Percentiles rank a stretch among this genome's conserved stretches.
phyloP scores from a whole-genome alignment of 1,140 invertebrate species.

The Drosophila serrata region DNA sequence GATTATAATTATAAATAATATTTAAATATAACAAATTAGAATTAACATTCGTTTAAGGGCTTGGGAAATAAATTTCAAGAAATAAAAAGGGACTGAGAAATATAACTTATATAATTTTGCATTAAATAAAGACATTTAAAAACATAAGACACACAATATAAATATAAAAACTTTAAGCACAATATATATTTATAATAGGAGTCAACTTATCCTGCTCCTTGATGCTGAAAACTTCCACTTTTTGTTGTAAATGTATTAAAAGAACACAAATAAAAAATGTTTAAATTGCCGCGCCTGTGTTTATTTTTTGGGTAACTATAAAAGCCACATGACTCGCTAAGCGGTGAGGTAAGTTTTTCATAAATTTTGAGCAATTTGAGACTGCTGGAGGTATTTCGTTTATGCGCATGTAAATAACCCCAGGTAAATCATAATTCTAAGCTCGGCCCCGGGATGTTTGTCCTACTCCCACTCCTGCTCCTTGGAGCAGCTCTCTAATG shows the following conservation, averaged over 20 bases:
- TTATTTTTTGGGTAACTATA: conserved; percentile 56
- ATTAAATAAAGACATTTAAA: not conserved
- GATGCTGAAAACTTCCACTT: conserved; percentile 72
- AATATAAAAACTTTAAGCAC: not conserved
- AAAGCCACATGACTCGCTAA: conserved; percentile 69
- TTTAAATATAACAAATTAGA: not conserved
- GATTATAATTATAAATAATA: not conserved
- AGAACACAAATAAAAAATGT: conserved; percentile 45
- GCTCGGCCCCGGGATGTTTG: conserved; percentile 54
- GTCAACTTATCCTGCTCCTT: conserved; percentile 7
- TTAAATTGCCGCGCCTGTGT: conserved; percentile 16
- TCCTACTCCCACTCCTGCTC: conserved; percentile 7
- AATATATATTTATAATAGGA: not conserved
- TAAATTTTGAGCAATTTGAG: conserved; percentile 60
- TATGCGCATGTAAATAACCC: conserved; percentile 79
- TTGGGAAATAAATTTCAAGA: not conserved
- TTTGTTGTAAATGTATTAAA: conserved; percentile 26
- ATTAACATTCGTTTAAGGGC: not conserved
- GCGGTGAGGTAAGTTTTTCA: conserved; percentile 61
- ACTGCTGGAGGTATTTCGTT: conserved; percentile 51
- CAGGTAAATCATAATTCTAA: conserved; percentile 79
- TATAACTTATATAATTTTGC: not conserved
- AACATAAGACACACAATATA: not conserved
- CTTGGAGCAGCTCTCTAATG: conserved; percentile 58
- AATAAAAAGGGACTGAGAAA: not conserved